These are phyloP conservation scores for Tauraco erythrolophus DNA, from an alignment of 2,113 vertebrate genomes.

Conservation along the genomic window DNA sequence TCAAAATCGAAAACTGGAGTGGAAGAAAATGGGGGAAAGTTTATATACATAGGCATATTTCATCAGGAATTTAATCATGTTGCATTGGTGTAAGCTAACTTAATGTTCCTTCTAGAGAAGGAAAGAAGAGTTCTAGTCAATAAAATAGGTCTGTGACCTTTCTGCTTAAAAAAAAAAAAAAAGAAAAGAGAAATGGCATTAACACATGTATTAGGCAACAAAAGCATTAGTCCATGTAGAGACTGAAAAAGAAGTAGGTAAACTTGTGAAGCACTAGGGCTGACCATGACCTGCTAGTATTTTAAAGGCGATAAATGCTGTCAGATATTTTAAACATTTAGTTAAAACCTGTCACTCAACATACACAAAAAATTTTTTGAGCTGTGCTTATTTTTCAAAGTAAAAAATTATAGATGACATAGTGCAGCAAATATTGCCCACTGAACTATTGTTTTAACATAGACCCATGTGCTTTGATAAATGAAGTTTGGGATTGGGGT, in stretches of 20 bases:
- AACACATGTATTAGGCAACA: neutral
- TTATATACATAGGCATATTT: neutral
- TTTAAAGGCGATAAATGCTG: neutral
- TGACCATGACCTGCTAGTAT: neutral
- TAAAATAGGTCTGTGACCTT: neutral
- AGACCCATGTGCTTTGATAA: neutral
- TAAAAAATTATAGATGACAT: neutral
- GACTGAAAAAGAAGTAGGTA: neutral
- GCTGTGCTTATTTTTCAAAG: neutral
- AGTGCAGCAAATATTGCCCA: neutral
- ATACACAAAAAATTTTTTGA: neutral
- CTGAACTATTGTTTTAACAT: neutral
- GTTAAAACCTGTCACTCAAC: neutral
- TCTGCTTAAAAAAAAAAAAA: neutral
- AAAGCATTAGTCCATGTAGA: neutral
- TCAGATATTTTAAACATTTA: neutral
- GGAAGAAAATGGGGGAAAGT: neutral
- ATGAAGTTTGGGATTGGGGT: neutral
- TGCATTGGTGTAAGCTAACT: neutral
- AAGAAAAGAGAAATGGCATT: neutral
- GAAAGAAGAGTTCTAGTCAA: neutral
- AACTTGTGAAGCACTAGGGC: neutral
- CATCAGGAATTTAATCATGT: neutral
- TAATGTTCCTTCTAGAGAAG: neutral
- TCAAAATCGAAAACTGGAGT: neutral